Percentiles rank a stretch among this genome's conserved stretches.
Conservation (phyloP, 2,888 invertebrate genomes). For the Pachliopta kotzebuea region DNA sequence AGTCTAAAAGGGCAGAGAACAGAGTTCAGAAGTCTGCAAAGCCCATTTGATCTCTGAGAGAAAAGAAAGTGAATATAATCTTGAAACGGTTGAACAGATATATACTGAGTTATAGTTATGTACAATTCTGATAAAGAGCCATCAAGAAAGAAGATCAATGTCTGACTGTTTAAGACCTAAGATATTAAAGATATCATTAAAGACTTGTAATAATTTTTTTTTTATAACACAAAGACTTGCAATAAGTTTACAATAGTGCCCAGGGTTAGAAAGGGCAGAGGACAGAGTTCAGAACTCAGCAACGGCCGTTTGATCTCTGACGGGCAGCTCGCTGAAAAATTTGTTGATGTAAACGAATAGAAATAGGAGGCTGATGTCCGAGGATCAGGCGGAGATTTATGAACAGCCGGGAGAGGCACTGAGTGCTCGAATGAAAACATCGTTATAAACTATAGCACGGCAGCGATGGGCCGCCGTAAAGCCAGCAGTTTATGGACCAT, state of each 20-base stretch:
- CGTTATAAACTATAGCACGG: constrained; percentile 48
- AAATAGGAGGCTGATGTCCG: constrained; percentile 62
- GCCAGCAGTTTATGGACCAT: constrained; percentile 45
- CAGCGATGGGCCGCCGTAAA: constrained; percentile 40
- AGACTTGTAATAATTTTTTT: no score
- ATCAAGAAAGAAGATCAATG: no score
- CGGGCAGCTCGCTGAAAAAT: constrained; percentile 45
- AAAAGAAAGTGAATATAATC: no score
- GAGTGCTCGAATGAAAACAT: constrained; percentile 65
- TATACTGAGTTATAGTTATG: no score
- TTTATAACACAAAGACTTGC: background rate
- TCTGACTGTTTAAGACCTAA: constrained; percentile 35
- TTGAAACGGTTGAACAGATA: no score
- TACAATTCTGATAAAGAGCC: no score
- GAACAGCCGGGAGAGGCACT: constrained; percentile 53
- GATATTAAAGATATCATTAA: constrained; percentile 35
- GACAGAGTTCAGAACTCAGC: background rate
- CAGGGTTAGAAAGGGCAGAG: background rate
- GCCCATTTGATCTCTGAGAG: constrained; percentile 8
- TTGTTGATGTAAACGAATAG: constrained; percentile 49
- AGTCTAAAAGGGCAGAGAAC: background rate
- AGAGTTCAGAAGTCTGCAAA: background rate
- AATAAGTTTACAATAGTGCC: background rate
- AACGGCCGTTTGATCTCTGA: constrained; percentile 5
- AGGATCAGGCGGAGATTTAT: constrained; percentile 59